Base-by-base conservation (phyloP, 2,797 vertebrate genomes). In the Craterocephalus amniculus region DNA sequence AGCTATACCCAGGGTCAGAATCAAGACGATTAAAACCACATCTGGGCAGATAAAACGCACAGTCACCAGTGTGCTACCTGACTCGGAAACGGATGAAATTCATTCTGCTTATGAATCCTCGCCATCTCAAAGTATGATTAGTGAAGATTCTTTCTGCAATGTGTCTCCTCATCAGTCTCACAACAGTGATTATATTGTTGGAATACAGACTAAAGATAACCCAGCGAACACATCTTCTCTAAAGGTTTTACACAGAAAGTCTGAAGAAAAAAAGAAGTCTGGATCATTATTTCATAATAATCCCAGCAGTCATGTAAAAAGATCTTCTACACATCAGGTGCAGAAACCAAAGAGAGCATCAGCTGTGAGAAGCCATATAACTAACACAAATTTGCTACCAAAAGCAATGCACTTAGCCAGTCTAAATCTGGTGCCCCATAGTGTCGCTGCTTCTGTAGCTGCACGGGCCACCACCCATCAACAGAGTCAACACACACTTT, bases 321-420 rank as follows among this genome's bases (percentile, higher is more conserved):
- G 91, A 80, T 66, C 89, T 10, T 71, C 51, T 5, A 81, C 88
- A 43, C 86, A 91, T 43, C 91, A 79, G 62, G 67, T 51, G 3
- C 89, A 75, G 79, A 95, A 91, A 81, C 94, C 90, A 79, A 95
- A 93, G 72, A 92, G 86, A 22, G 27, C 40, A 13, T 64, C 69
- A 0, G 83, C 89, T 70, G 62, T 90, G 0, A 22, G 78, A 27
- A 85, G 92, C 0, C 82, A 54, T 1, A 2, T 52, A 0, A 26
- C 91, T 35, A 85, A 87, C 29, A 92, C 96, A 67, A 95, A 76
- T 80, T 94, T 97, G 16, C 95, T 99, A 52, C 98, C 98, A 62
- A 99, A 99, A 92, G 97, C 97, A 0, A 95, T 99, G 86, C 98
- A 99, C 89, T 88, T 99, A 78, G 98, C 98, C n/a, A 99, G 96